These are phyloP conservation scores for Acanthisitta chloris DNA, from an alignment of 2,113 vertebrate species.

Conservation along the genomic window DNA sequence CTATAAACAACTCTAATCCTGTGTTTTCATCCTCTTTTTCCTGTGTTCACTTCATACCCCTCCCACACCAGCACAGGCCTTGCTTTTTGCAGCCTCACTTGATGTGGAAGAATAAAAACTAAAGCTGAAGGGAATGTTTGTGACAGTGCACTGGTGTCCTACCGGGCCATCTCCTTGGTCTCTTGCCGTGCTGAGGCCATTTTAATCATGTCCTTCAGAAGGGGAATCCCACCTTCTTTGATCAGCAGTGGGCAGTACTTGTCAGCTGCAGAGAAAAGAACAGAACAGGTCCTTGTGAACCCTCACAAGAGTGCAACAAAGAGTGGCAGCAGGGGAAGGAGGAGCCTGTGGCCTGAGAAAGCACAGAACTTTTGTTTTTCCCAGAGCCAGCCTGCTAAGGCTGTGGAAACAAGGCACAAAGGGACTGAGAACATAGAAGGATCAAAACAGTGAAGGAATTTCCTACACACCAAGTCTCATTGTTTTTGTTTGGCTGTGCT, in stretches of 20 bases:
- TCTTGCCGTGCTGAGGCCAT: constrained; percentile 87
- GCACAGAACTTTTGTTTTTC: neutral
- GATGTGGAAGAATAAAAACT: neutral
- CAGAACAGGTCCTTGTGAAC: neutral
- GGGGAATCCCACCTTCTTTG: constrained; percentile 90
- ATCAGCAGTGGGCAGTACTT: constrained; percentile 96
- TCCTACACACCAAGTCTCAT: neutral
- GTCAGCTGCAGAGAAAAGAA: constrained; percentile 76
- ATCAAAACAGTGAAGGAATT: neutral
- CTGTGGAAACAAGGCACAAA: neutral
- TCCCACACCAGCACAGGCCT: neutral
- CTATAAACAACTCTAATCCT: neutral
- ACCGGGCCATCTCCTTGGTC: constrained; percentile 97
- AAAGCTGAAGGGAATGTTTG: neutral
- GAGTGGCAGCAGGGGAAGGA: neutral
- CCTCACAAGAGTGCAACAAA: neutral
- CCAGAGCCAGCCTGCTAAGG: neutral
- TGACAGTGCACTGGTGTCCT: neutral
- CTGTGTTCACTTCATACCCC: neutral
- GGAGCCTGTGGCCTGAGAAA: neutral
- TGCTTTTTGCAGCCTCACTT: neutral
- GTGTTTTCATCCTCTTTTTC: neutral
- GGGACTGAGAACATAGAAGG: neutral
- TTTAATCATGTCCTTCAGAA: constrained; percentile 86
- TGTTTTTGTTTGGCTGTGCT: neutral